A percentile compares a stretch with the other conserved stretches of the same genome.
Evolutionary conservation across 2,113 vertebrate species (phyloP).

Genomic region (Eubucco bourcierii): DNA sequence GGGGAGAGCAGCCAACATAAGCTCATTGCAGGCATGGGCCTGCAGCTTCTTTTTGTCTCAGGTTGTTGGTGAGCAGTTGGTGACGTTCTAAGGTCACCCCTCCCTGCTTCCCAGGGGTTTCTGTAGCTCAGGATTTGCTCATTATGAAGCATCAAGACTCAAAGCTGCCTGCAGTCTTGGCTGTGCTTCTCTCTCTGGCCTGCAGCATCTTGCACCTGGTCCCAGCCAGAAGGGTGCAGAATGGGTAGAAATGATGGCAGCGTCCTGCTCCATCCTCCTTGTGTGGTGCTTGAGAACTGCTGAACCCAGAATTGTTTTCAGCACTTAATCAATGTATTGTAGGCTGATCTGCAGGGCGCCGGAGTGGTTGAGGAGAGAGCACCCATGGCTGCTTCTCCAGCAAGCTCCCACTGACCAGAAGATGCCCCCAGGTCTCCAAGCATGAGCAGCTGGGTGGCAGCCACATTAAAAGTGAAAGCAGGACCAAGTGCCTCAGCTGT

Average conservation of each 20-base stretch:
- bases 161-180: neutral
- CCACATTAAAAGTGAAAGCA: fast-evolving
- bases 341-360: neutral
- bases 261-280: neutral
- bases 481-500: neutral
- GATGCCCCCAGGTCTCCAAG: neutral
- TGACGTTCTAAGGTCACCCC: neutral
- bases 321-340: neutral
- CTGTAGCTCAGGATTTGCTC: neutral
- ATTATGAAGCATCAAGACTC: neutral
- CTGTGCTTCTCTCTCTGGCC: neutral
- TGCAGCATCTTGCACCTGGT: neutral
- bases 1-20: neutral
- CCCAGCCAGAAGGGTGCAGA: neutral
- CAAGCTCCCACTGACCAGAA: neutral
- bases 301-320: neutral
- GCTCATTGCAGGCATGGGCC: neutral
- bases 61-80: neutral
- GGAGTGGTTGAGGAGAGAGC: neutral
- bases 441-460: neutral
- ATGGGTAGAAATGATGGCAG: neutral
- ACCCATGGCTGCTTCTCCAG: neutral
- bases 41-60: neutral
- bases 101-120: neutral
- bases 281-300: neutral